Evolutionary conservation across 2,888 invertebrate genomes (phyloP).

Genomic region (Eucera pruinosa): DNA sequence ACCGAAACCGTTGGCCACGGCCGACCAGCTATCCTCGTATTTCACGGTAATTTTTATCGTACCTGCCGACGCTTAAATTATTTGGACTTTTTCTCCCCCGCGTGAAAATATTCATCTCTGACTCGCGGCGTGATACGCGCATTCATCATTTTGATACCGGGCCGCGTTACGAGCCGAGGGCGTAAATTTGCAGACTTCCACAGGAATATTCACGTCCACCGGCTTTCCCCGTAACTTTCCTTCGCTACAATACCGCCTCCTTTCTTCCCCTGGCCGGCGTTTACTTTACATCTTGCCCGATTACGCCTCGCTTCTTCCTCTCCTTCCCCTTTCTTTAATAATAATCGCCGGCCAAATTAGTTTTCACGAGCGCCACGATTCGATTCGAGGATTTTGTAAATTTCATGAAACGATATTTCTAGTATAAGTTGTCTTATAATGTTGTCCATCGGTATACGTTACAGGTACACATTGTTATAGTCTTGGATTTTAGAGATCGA

Average conservation of each 20-base stretch:
- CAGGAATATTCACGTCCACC: slow-evolving; percentile 52
- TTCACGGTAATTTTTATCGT: slow-evolving; percentile 62
- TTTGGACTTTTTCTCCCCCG: slow-evolving; percentile 37
- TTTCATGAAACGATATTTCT: no score
- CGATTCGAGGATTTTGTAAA: no score
- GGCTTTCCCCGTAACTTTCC: slow-evolving; percentile 54
- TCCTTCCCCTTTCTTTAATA: slow-evolving; percentile 39
- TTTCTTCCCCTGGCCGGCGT: not conserved
- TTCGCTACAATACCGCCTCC: not conserved
- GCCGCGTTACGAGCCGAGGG: slow-evolving; percentile 34
- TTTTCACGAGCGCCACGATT: no score
- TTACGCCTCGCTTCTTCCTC: not conserved
- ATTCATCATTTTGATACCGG: slow-evolving; percentile 67
- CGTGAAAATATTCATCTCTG: slow-evolving; percentile 61
- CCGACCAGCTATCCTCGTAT: slow-evolving; percentile 33
- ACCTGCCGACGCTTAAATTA: slow-evolving; percentile 58
- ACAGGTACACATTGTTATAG: no score
- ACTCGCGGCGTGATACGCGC: slow-evolving; percentile 56
- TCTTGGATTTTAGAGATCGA: no score
- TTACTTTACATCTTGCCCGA: slow-evolving; percentile 28
- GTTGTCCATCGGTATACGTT: no score
- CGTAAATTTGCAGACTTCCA: slow-evolving; percentile 59
- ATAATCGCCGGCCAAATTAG: slow-evolving; percentile 33
- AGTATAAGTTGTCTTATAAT: no score
- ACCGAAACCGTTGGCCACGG: not conserved